These are phyloP conservation scores for Myrmophylax atrothorax DNA, from an alignment of 2,113 vertebrate genomes.

Conservation along the genomic window DNA sequence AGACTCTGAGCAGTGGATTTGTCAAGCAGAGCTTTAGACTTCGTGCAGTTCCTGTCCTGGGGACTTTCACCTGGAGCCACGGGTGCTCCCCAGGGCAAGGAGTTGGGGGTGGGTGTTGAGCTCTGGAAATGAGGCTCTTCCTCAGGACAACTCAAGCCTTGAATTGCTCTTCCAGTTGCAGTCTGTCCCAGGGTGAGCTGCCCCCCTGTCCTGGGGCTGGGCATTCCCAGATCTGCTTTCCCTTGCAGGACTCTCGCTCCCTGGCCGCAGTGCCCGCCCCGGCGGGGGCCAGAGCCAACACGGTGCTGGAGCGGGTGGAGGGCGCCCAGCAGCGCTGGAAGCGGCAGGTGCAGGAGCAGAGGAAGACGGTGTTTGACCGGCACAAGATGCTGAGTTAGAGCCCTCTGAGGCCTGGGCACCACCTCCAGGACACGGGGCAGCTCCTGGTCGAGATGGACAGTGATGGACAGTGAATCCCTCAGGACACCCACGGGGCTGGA, in stretches of 20 bases:
- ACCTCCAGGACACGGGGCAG: not conserved
- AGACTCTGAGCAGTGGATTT: not conserved
- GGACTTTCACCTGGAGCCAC: fast-evolving
- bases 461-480: not conserved
- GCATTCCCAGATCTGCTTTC: not conserved
- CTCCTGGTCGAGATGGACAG: not conserved
- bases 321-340: slow-evolving; percentile 97
- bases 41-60: not conserved
- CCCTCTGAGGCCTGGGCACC: fast-evolving
- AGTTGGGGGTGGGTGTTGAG: not conserved
- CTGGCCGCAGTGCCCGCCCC: slow-evolving; percentile 29
- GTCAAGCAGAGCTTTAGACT: not conserved
- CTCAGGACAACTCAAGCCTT: not conserved
- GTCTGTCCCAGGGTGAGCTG: not conserved
- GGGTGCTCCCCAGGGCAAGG: not conserved
- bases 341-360: slow-evolving; percentile 94
- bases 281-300: slow-evolving; percentile 77
- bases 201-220: not conserved
- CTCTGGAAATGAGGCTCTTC: not conserved
- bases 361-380: slow-evolving; percentile 94
- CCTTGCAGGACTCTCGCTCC: slow-evolving; percentile 81
- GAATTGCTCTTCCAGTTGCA: not conserved
- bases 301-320: slow-evolving; percentile 90
- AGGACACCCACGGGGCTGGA: not conserved
- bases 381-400: slow-evolving; percentile 95